Percentiles rank a stretch among this genome's conserved stretches.
phyloP scores from a whole-genome alignment of 2,888 invertebrate species.

The Zygothrica quintamaculata region DNA sequence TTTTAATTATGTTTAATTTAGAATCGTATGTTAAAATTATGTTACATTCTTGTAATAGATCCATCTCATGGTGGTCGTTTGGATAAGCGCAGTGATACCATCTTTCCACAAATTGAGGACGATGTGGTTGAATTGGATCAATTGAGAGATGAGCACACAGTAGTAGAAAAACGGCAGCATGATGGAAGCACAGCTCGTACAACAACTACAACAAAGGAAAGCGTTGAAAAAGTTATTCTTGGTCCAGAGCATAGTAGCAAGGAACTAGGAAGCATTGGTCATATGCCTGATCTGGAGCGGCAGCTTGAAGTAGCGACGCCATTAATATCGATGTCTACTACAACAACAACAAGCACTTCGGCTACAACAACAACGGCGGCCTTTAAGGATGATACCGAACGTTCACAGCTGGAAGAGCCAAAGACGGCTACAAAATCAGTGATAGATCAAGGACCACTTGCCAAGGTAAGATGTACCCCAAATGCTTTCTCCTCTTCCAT shows the following conservation, averaged over 20 bases:
- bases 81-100: constrained; percentile 41
- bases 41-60: constrained; percentile 29
- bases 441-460: constrained; percentile 54
- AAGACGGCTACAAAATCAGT: constrained; percentile 57
- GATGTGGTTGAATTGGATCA: constrained; percentile 86
- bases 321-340: constrained; percentile 67
- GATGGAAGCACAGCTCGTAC: constrained; percentile 59
- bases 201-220: constrained; percentile 63
- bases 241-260: constrained; percentile 50
- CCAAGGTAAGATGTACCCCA: constrained; percentile 59
- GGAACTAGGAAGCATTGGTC: constrained; percentile 11
- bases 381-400: constrained; percentile 68
- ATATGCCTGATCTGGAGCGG: constrained; percentile 80
- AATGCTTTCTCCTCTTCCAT: constrained; percentile 16
- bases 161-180: constrained; percentile 52
- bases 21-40: too few species aligned
- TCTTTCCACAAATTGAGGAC: constrained; percentile 84
- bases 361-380: constrained; percentile 69
- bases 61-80: constrained; percentile 39
- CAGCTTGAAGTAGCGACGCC: constrained; percentile 82
- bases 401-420: constrained; percentile 70
- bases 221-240: constrained; percentile 62
- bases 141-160: constrained; percentile 45
- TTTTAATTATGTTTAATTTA: too few species aligned
- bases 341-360: constrained; percentile 63